Evolutionary conservation across 2,113 vertebrate species (phyloP).

Genomic region (Peromyscus maniculatus): DNA sequence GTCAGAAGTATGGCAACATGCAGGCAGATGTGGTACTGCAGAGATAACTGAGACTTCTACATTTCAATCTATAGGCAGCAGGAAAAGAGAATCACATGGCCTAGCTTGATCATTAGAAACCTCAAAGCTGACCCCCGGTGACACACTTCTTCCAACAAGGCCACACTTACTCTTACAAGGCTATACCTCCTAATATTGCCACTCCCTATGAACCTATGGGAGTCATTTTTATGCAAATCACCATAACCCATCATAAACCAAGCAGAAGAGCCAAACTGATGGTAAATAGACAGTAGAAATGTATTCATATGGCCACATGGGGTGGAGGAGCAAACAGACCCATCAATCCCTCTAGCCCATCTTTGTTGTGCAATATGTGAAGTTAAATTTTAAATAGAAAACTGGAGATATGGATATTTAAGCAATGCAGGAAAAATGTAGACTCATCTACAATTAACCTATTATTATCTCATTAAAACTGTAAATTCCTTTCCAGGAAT

Average conservation of each 20-base stretch:
- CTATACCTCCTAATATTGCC: not conserved
- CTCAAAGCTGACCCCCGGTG: not conserved
- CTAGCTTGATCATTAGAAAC: not conserved
- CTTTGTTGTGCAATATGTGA: not conserved
- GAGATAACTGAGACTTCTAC: not conserved
- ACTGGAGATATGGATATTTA: not conserved
- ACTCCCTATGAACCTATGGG: not conserved
- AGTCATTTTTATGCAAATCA: not conserved
- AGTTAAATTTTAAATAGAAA: not conserved
- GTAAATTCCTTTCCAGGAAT: not conserved
- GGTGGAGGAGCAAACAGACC: not conserved
- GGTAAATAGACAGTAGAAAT: not conserved
- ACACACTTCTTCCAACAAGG: not conserved
- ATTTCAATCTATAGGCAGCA: not conserved
- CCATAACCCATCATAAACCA: not conserved
- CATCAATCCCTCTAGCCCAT: too few species aligned
- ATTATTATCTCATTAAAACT: not conserved
- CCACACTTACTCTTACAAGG: not conserved
- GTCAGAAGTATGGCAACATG: too few species aligned
- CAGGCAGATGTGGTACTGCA: not conserved
- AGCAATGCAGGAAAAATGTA: not conserved
- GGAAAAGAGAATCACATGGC: not conserved
- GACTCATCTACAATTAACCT: too few species aligned
- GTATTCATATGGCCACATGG: not conserved
- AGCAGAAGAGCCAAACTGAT: not conserved